phyloP scores from a whole-genome alignment of 2,113 vertebrate species.

The Acanthisitta chloris region DNA sequence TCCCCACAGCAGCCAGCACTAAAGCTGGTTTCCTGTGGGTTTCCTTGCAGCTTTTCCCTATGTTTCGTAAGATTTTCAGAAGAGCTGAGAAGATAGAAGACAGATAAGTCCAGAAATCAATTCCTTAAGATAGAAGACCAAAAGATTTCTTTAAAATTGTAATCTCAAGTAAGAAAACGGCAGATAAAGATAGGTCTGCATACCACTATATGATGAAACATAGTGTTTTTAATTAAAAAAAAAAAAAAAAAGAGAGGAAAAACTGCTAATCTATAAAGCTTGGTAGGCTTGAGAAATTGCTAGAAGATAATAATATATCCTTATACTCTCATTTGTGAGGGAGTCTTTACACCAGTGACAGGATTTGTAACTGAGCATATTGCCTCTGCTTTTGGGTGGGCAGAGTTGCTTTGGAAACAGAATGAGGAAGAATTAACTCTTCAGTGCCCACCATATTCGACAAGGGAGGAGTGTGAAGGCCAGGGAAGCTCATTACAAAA shows the following conservation, averaged over 20 bases:
- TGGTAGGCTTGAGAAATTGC: background rate
- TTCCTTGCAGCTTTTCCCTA: background rate
- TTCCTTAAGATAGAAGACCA: background rate
- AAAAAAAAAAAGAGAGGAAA: background rate
- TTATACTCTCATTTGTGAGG: background rate
- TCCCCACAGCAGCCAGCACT: background rate
- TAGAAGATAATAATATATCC: background rate
- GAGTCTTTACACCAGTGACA: constrained; percentile 5
- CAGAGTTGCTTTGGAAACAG: constrained; percentile 57
- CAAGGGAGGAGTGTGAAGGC: background rate
- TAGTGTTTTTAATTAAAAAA: background rate
- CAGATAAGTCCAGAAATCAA: background rate
- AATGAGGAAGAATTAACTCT: constrained; percentile 34
- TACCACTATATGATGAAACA: background rate
- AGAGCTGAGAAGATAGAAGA: background rate
- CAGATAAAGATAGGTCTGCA: background rate
- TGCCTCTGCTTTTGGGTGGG: constrained; percentile 28
- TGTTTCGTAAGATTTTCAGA: background rate
- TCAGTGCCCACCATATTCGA: background rate
- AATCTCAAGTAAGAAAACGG: background rate
- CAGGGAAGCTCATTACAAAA: background rate
- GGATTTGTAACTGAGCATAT: constrained; percentile 37
- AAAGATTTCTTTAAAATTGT: background rate
- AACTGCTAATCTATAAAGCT: background rate
- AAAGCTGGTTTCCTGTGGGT: background rate